Evolutionary conservation across 2,888 invertebrate genomes (phyloP).

Genomic region (Herminia tarsipennalis): DNA sequence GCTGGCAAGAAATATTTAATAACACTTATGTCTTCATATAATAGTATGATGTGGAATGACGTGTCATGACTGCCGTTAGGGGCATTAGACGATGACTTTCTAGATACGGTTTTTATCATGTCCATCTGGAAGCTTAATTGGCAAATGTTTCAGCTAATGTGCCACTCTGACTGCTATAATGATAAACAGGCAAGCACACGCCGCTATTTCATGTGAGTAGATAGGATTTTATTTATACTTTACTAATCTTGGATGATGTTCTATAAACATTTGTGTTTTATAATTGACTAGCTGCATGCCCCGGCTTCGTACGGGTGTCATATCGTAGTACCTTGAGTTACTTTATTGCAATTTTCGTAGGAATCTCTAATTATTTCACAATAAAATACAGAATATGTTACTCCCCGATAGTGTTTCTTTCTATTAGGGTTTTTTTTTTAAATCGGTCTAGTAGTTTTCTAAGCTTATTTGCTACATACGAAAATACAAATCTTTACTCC

Average conservation of each 20-base stretch:
- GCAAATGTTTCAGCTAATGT: conserved; percentile 58
- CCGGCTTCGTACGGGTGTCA: too few species aligned
- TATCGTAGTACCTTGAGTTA: too few species aligned
- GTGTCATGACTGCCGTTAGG: conserved; percentile 41
- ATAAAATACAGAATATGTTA: too few species aligned
- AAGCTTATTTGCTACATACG: background rate
- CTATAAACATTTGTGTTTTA: too few species aligned
- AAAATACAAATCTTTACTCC: background rate
- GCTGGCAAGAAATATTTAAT: conserved; percentile 36
- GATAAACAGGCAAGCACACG: conserved; percentile 25
- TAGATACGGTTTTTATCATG: conserved; percentile 61
- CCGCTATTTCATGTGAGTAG: background rate
- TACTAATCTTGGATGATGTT: too few species aligned
- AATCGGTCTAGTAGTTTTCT: background rate
- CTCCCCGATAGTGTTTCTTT: too few species aligned
- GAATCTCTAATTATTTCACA: too few species aligned
- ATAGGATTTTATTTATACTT: too few species aligned
- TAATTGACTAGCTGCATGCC: too few species aligned
- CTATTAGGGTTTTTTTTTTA: too few species aligned
- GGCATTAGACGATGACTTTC: conserved; percentile 63
- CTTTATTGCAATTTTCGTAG: too few species aligned
- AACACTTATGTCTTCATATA: conserved; percentile 42
- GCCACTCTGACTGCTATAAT: conserved; percentile 31
- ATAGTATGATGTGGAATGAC: conserved; percentile 31
- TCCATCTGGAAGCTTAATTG: conserved; percentile 56